A percentile compares a stretch with the other conserved stretches of the same genome.
Evolutionary conservation across 2,113 vertebrate species (phyloP).

Genomic region (Elgaria multicarinata): DNA sequence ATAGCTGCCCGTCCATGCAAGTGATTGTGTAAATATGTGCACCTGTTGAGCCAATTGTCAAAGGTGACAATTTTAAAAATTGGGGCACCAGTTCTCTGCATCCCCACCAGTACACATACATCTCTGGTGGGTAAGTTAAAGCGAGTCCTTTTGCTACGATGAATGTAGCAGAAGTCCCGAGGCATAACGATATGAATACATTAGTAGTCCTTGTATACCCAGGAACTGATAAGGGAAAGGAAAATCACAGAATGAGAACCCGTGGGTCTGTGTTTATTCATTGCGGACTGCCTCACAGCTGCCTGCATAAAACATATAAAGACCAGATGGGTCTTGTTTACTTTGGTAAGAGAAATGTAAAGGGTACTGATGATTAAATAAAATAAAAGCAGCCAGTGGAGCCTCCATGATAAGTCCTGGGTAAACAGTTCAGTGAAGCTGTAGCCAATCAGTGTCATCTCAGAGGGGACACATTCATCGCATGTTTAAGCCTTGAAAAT

Average conservation of each 20-base stretch:
- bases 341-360: conserved; percentile 58
- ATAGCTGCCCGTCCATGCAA: not conserved
- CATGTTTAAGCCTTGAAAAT: conserved; percentile 47
- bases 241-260: not conserved
- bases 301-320: conserved; percentile 22
- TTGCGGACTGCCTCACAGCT: conserved; percentile 49
- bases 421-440: conserved; percentile 54
- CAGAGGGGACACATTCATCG: conserved; percentile 31
- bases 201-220: not conserved
- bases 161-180: not conserved
- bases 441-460: fast-evolving
- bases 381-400: conserved; percentile 22
- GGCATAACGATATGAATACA: not conserved
- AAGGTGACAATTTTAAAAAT: not conserved
- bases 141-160: not conserved
- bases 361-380: conserved; percentile 54
- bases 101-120: too few relatives aligned
- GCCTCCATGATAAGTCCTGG: conserved; percentile 49
- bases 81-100: not conserved
- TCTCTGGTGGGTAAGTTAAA: not conserved
- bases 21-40: not conserved
- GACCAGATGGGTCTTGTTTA: conserved; percentile 74
- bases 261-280: conserved; percentile 61
- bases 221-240: not conserved
- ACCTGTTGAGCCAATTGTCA: not conserved